Conservation (phyloP, 2,797 vertebrate species). For the Masticophis lateralis region DNA sequence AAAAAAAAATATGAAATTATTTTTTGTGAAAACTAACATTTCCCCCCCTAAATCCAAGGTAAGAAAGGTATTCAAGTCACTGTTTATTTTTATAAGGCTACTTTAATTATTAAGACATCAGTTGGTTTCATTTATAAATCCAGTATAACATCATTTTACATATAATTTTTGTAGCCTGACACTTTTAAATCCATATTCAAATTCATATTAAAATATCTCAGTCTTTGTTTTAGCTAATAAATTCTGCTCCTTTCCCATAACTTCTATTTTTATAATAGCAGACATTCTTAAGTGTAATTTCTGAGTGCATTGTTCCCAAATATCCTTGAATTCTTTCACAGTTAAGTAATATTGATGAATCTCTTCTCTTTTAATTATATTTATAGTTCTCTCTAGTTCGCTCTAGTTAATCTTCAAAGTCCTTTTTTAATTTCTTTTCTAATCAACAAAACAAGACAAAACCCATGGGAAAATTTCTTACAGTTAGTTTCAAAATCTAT, state of each 20-base stretch:
- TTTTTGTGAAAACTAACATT: neutral
- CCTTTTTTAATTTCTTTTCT: neutral
- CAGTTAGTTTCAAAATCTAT: neutral
- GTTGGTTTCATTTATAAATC: neutral
- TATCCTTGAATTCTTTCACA: neutral
- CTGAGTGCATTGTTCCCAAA: neutral
- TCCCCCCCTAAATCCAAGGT: neutral
- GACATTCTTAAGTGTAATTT: neutral
- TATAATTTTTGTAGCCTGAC: neutral
- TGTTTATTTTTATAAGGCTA: neutral
- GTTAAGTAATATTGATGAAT: neutral
- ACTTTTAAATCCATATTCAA: neutral
- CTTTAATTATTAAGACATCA: neutral
- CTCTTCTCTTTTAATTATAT: neutral
- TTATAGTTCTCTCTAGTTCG: neutral
- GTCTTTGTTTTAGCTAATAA: neutral
- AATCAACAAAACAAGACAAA: neutral
- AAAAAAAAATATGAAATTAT: neutral
- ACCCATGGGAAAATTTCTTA: neutral
- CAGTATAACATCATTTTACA: neutral
- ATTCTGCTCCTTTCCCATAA: neutral
- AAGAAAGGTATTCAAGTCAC: neutral
- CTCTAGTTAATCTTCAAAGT: neutral
- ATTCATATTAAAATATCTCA: neutral
- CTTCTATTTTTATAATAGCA: neutral